phyloP scores from a whole-genome alignment of 1,140 invertebrate species.

The Bathynomus jamesi region DNA sequence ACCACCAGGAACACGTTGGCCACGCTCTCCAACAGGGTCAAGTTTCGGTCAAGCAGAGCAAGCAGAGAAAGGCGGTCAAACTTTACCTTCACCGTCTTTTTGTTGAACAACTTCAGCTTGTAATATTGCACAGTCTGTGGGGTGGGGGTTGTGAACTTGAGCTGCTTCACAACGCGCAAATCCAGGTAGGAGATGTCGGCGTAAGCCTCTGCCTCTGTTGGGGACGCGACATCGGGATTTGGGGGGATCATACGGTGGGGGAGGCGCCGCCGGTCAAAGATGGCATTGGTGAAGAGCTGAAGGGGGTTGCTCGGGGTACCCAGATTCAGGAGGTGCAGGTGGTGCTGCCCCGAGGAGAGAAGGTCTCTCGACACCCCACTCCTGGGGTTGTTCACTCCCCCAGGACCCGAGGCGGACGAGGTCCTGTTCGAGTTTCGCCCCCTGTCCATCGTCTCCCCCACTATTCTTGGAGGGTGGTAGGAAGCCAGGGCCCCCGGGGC shows the following conservation, averaged over 20 bases:
- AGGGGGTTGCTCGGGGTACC: conserved; percentile 35
- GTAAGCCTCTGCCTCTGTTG: conserved; percentile 10
- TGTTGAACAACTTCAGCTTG: conserved; percentile 60
- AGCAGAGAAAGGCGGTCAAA: conserved; percentile 87
- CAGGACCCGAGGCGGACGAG: not conserved
- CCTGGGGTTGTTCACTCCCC: not conserved
- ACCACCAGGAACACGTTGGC: conserved; percentile 75
- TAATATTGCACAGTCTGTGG: conserved; percentile 68
- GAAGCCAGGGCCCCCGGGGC: not conserved
- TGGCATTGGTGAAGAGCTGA: conserved; percentile 36
- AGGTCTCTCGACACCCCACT: not conserved
- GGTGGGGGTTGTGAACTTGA: conserved; percentile 37
- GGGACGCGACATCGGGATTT: conserved; percentile 7
- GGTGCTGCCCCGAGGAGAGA: conserved; percentile 1
- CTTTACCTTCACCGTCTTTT: conserved; percentile 50
- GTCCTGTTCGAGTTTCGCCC: not conserved
- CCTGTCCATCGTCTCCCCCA: not conserved
- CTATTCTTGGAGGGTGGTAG: not conserved
- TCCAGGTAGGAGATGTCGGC: conserved; percentile 35
- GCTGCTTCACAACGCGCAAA: conserved; percentile 27
- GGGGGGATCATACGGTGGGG: conserved; percentile 11
- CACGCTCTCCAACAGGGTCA: conserved; percentile 74
- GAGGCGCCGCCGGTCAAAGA: conserved; percentile 32
- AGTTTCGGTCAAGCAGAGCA: conserved; percentile 85
- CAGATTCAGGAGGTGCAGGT: conserved; percentile 19